Base-by-base conservation (phyloP, 2,888 invertebrate genomes). In the Isoperla grammatica region DNA sequence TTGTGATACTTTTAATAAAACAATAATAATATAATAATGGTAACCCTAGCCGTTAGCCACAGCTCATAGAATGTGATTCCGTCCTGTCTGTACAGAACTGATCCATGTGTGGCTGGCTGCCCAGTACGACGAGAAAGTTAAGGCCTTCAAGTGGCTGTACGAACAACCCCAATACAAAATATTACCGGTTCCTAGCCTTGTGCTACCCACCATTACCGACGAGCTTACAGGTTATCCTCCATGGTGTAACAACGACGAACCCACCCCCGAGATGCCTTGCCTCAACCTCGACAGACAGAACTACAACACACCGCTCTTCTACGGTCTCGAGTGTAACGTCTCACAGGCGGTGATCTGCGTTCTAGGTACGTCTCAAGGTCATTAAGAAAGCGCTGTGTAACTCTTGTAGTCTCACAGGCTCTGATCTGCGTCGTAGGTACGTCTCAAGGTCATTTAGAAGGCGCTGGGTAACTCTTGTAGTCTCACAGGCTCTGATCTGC, bases 321-420 rank as follows among this genome's bases (percentile, higher is more conserved):
- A 80, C 55, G 79, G 79, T 0, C 69, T 80, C 4, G 78, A 79
- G 0, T 80, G 80, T 63, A 76, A 77, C 39, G 78, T 76, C 0
- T 73, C 78, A 1, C 80, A 80, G 64, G 75, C 76, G 53, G 79
- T 79, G 1, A 71, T 79, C 13, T 80, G 80, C 61, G 73, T 78
- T 37, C 9, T 35, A n/a, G 54, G 54, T 53, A n/a, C n/a, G n/a
- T n/a, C n/a, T n/a, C n/a, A n/a, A n/a, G n/a, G n/a, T n/a, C n/a
- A n/a, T n/a, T n/a, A n/a, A n/a, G n/a, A n/a, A n/a, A n/a, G n/a
- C n/a, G n/a, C n/a, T n/a, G n/a, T n/a, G n/a, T n/a, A n/a, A n/a
- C n/a, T n/a, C n/a, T n/a, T n/a, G n/a, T n/a, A n/a, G n/a, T n/a
- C n/a, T n/a, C n/a, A n/a, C n/a, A n/a, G n/a, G n/a, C n/a, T n/a